A percentile compares a stretch with the other conserved stretches of the same genome.
These are phyloP conservation scores for Glandiceps talaboti DNA, from an alignment of 53 echinoderm and acorn worm species.

Conservation along the genomic window DNA sequence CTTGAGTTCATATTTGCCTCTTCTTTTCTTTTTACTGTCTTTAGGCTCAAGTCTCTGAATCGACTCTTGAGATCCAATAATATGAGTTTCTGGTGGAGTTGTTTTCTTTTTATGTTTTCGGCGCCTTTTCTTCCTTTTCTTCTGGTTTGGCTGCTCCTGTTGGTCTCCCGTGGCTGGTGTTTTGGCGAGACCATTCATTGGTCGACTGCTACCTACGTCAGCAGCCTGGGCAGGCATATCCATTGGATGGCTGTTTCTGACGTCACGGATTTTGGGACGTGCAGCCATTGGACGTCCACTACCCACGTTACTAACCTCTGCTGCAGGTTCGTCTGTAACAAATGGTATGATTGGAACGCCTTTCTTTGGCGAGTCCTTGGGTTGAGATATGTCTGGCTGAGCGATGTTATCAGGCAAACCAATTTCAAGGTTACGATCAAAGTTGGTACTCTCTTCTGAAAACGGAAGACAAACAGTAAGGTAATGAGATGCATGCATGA, in stretches of 20 bases:
- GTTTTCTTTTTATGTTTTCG: not conserved
- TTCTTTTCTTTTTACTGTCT: not conserved
- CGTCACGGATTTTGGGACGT: no score
- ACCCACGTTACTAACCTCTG: not conserved
- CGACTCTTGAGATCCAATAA: not conserved
- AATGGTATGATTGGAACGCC: not conserved
- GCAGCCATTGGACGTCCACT: not conserved
- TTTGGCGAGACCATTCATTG: not conserved
- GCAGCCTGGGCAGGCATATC: not conserved
- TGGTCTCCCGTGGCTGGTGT: not conserved
- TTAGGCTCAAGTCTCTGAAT: not conserved
- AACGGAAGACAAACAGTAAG: not conserved
- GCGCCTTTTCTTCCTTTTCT: not conserved
- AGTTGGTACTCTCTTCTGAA: not conserved
- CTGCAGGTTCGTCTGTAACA: not conserved
- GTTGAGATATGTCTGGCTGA: no score
- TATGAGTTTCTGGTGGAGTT: not conserved
- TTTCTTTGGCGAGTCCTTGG: not conserved
- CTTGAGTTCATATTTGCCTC: not conserved
- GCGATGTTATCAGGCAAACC: not conserved
- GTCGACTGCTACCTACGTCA: not conserved
- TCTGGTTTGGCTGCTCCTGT: not conserved
- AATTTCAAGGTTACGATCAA: not conserved
- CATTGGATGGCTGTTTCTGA: no score
- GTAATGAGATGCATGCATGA: no score